Evolutionary conservation across 2,797 vertebrate genomes (phyloP).

Genomic region (Acrossocheilus wenchowensis): DNA sequence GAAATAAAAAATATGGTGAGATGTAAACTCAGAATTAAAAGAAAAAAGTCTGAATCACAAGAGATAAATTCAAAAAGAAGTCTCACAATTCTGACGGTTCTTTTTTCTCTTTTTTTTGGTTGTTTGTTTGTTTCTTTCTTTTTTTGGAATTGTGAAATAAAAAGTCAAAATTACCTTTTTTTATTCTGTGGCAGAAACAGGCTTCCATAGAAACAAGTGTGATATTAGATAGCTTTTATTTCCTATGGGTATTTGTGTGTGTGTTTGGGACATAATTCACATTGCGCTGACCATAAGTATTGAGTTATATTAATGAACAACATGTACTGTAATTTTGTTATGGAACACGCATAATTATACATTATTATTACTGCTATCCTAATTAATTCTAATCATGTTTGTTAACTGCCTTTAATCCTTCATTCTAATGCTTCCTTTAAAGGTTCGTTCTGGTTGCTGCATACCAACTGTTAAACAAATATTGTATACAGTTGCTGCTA

Average conservation of each 20-base stretch:
- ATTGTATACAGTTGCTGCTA: constrained; percentile 16
- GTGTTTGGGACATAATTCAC: not conserved
- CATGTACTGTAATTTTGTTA: constrained; percentile 10
- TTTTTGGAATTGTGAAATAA: not conserved
- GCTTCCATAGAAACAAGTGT: not conserved
- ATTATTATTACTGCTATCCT: not conserved
- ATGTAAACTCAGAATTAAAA: too few relatives aligned
- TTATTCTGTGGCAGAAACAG: not conserved
- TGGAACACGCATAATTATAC: constrained; percentile 10
- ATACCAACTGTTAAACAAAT: constrained; percentile 22
- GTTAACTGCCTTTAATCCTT: constrained; percentile 9
- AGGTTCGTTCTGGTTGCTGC: constrained; percentile 6
- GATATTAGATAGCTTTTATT: not conserved
- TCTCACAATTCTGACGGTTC: not conserved
- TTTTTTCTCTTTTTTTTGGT: not conserved
- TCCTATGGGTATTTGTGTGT: not conserved
- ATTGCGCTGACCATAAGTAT: not conserved
- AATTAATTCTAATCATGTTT: constrained; percentile 13
- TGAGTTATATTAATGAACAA: constrained; percentile 19
- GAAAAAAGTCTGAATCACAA: too few relatives aligned
- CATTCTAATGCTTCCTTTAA: constrained; percentile 35
- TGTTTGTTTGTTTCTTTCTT: not conserved
- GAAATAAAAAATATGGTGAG: too few relatives aligned
- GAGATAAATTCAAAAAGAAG: too few relatives aligned
- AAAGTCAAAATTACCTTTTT: not conserved